phyloP scores from a whole-genome alignment of 2,888 invertebrate species.

The Chalcosyrphus nemorum region DNA sequence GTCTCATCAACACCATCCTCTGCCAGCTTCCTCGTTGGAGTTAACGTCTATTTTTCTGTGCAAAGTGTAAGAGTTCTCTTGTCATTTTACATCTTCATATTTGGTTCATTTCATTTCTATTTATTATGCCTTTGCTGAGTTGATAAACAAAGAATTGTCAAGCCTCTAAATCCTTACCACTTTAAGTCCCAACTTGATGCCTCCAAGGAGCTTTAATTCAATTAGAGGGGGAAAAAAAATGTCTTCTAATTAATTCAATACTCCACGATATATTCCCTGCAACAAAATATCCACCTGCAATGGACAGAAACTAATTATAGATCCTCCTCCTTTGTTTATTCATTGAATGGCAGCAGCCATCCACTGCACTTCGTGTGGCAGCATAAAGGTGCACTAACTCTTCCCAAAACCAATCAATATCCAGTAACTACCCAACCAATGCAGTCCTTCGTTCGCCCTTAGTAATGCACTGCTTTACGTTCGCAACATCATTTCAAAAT shows the following conservation, averaged over 20 bases:
- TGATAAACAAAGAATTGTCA: too few species aligned
- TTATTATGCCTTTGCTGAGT: too few species aligned
- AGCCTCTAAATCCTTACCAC: too few species aligned
- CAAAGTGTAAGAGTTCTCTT: too few species aligned
- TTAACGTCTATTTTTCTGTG: too few species aligned
- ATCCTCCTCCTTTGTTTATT: slow-evolving; percentile 42
- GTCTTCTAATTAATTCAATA: slow-evolving; percentile 43
- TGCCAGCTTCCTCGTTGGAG: too few species aligned
- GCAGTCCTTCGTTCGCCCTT: background rate
- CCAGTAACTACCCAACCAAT: slow-evolving; percentile 1
- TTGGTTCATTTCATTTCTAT: too few species aligned
- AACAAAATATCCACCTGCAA: slow-evolving; percentile 41
- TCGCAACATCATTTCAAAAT: slow-evolving; percentile 54
- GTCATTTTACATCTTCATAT: too few species aligned
- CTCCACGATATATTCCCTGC: slow-evolving; percentile 5
- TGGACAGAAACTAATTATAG: slow-evolving; percentile 60
- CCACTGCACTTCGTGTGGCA: background rate
- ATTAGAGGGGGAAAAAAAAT: slow-evolving; percentile 3
- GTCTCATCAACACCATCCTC: too few species aligned
- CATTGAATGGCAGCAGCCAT: slow-evolving; percentile 44
- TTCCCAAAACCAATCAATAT: slow-evolving; percentile 36
- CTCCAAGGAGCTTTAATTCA: slow-evolving; percentile 10
- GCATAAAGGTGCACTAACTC: background rate
- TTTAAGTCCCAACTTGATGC: too few species aligned
- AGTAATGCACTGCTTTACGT: slow-evolving; percentile 5